These are phyloP conservation scores for Diloba caeruleocephala DNA, from an alignment of 2,888 invertebrate species.

Conservation along the genomic window DNA sequence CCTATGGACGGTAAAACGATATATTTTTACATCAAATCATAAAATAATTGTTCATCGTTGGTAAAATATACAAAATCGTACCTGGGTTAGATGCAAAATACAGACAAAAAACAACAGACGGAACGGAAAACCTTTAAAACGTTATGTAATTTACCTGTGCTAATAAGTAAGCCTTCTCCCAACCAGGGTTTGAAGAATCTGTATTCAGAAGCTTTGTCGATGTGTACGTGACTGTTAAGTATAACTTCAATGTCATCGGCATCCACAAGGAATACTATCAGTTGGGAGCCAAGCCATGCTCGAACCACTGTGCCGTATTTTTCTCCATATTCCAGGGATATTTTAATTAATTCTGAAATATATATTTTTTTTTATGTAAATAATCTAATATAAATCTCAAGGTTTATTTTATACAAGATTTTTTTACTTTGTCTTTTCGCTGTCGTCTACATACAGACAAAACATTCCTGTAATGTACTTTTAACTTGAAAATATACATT, in stretches of 20 bases:
- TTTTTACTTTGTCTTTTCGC: too few relatives aligned
- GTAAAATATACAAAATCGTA: too few relatives aligned
- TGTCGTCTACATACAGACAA: too few relatives aligned
- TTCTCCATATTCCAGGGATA: slow-evolving; percentile 11
- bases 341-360: slow-evolving; percentile 31
- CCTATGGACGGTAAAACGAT: slow-evolving; percentile 74
- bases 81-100: too few relatives aligned
- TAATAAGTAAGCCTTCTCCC: slow-evolving; percentile 93
- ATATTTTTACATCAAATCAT: neutral
- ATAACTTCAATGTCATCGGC: slow-evolving; percentile 93
- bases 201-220: slow-evolving; percentile 93
- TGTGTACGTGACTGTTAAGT: slow-evolving; percentile 92
- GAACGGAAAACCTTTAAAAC: too few relatives aligned
- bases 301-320: slow-evolving; percentile 43
- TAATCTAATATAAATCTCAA: too few relatives aligned
- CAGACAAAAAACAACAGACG: neutral
- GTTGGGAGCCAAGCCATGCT: slow-evolving; percentile 89
- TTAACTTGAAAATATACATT: too few relatives aligned
- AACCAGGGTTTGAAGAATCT: slow-evolving; percentile 94
- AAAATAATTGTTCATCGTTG: too few relatives aligned
- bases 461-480: too few relatives aligned
- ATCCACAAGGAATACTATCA: slow-evolving; percentile 90
- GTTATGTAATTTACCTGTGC: slow-evolving; percentile 60
- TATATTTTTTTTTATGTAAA: neutral
- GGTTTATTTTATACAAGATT: too few relatives aligned